Base-by-base conservation (phyloP, 2,888 invertebrate species). In the Steinernema carpocapsae region DNA sequence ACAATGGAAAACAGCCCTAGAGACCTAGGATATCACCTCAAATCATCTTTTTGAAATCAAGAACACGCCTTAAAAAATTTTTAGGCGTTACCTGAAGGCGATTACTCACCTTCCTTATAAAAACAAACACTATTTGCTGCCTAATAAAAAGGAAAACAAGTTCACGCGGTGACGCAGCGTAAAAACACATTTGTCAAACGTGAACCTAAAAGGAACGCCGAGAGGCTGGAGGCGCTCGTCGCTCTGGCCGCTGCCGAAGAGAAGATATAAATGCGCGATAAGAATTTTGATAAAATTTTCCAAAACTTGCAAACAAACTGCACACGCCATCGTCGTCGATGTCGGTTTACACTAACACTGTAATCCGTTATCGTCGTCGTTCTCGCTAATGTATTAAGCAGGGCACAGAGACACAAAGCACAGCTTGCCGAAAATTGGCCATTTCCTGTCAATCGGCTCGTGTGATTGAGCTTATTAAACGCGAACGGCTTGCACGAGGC, bases 121-220 rank as follows among this genome's bases (percentile, higher is more conserved):
- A 64, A 32, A 64, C 64, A 64, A 32, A 64, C 64, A 64, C 37
- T 22, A 12, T 24, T 22, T 22, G 52, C 24, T 6, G 12, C 64
- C 17, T 32, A 64, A 3, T 6, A 6, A 3, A 37, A 37, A 37
- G 37, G 2, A 32, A 64, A 64, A 64, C 64, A 37, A 64, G 64
- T 64, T 29, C 56, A 56, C 22, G 24, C 22, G 26, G 37, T 32
- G 64, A 64, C 56, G 22, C 56, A 26, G 26, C 56, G 56, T 26
- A 64, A 64, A 64, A 64, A 64, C 64, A 64, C 32, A 64, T 64
- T 64, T 64, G 64, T 64, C 64, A 64, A 64, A 32, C 29, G 7
- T 64, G 29, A 64, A 64, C 26, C 22, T 64, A 37, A 29, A 12
- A 22, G 17, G 29, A 26, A n/a, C 64, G 32, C 22, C 17, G 37